Base-by-base conservation (phyloP, 2,797 vertebrate species). In the Acestrorhynchus altus region DNA sequence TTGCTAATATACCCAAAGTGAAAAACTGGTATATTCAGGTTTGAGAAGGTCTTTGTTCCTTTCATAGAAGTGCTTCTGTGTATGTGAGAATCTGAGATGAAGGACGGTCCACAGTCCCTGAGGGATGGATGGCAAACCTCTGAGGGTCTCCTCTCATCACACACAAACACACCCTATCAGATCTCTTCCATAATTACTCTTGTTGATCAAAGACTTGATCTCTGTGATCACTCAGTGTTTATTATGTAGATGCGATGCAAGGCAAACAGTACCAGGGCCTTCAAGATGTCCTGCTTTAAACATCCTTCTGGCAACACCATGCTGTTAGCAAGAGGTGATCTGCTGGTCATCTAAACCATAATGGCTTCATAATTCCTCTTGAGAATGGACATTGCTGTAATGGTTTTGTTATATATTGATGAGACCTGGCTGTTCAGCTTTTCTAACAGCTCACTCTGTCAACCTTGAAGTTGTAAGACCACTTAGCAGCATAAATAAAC, bases 91-190 rank as follows among this genome's bases (percentile, higher is more conserved):
- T 40, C 57, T 57, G 44, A 60, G 68, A 66, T 49, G 51, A n/a
- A 72, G 28, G 54, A 35, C 22, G 13, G 12, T 31, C 24, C 24
- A 46, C 52, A 35, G 39, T 57, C 54, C 51, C 52, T 47, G 1
- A 18, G 74, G 74, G 52, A 59, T 8, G 11, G 9, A 20, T n/a
- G 9, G 18, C 40, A 16, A 39, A 35, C 44, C 35, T 18, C 67
- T 40, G 28, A 71, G 22, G 24, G 39, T 49, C 61, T 52, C n/a
- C n/a, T 68, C 26, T 26, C 63, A 59, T 74, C 80, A 87, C 82
- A 79, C 81, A 77, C 8, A 82, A 82, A 86, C 79, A 18, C 44
- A 81, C 86, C 80, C 83, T 79, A 76, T 66, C 77, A 79, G 44
- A 44, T 74, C 77, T 70, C 52, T 44, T 46, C 57, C 24, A 44